These are phyloP conservation scores for Notocelia uddmanniana DNA, from an alignment of 2,888 invertebrate genomes.

Conservation along the genomic window DNA sequence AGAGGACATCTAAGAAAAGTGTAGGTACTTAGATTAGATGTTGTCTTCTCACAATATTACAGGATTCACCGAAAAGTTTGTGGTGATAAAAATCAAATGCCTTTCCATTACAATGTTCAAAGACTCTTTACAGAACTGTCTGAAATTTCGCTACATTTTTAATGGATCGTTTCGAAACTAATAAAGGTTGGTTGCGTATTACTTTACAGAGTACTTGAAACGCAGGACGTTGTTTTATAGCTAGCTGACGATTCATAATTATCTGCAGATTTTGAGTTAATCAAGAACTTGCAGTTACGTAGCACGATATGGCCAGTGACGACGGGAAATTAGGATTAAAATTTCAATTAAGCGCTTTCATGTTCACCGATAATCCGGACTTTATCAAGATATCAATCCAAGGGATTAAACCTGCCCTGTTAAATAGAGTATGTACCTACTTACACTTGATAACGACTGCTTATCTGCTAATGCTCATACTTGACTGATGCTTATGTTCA, in stretches of 20 bases:
- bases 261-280: constrained; percentile 48
- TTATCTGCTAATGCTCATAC: constrained; percentile 66
- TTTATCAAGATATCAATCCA: constrained; percentile 84
- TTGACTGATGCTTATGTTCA: constrained; percentile 52
- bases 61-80: too few species aligned
- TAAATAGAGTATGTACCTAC: constrained; percentile 76
- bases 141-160: constrained; percentile 4
- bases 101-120: too few species aligned
- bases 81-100: too few species aligned
- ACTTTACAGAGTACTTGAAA: constrained; percentile 17
- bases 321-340: constrained; percentile 81
- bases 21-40: too few species aligned
- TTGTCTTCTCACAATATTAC: too few species aligned
- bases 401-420: constrained; percentile 80
- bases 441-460: constrained; percentile 73
- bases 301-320: constrained; percentile 71
- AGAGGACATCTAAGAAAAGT: too few species aligned
- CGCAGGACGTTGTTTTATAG: constrained; percentile 10
- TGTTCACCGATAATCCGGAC: constrained; percentile 83
- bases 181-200: background rate
- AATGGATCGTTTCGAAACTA: constrained; percentile 23
- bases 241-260: constrained; percentile 57
- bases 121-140: too few species aligned
- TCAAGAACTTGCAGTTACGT: constrained; percentile 67
- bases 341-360: constrained; percentile 83